Evolutionary conservation across 1,140 invertebrate genomes (phyloP), one percentile per base, ranked within the genome.

Genomic region (Drosophila burlai): DNA sequence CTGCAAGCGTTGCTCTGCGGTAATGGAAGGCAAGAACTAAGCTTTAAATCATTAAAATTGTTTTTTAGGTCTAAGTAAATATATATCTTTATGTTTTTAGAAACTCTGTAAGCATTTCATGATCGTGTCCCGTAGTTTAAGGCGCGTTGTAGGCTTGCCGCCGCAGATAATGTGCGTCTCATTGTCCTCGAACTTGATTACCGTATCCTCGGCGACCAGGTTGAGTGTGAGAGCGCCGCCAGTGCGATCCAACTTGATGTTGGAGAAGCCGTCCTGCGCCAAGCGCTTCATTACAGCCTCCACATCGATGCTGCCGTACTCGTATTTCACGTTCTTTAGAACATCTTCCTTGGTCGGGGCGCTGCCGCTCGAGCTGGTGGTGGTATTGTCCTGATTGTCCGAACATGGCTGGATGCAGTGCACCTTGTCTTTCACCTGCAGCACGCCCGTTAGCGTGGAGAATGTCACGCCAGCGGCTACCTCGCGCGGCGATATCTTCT

Each of bases 91-190:
- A 50, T 59, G 83, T 78, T 71, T 75, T 94, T 94, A 97, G 94
- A 97, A 96, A 81, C 95, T 95, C 90, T 96, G 96, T 45, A 98
- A 94, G 93, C 97, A 97, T 78, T 97, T 95, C 83, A 97, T 94
- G 49, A 98, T 93, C 45, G 97, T 95, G 91, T 95, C 96, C 76
- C 96, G 93, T 18, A 98, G 93, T 91, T 96, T 95, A 57, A 95
- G 94, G 29, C 97, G 93, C 40, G 97, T 93, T 47, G 95, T 94
- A 84, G 97, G 95, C 93, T 98, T 96, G 4, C 95, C 95, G 74
- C 96, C 96, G 93, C 97, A 98, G 80, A 98, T 96, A 80, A 99
- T 98, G 92, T 99, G 98, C 18, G 98, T 99, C 34, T 96, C 96
- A 86, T 96, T 96, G 45, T 97, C 95, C 76, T 96, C 96, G 16